Base-by-base conservation (phyloP, 2,797 vertebrate species). In the Sebastes iracundus region DNA sequence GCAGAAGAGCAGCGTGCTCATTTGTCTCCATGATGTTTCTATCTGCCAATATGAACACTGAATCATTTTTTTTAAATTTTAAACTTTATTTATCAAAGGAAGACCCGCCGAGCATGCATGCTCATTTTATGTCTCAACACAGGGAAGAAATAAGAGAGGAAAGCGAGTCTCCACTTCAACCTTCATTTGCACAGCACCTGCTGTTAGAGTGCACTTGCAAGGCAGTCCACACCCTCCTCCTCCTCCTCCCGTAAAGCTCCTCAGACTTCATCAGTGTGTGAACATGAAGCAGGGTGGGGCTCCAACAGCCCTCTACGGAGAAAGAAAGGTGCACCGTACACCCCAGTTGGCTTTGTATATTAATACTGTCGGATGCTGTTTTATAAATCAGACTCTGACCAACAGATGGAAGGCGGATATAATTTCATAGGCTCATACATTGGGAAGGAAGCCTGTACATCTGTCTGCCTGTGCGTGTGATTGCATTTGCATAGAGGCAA, bases 361-460 rank as follows among this genome's bases (percentile, higher is more conserved):
- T 83, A 85, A 81, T 58, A 27, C 28, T 28, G 38, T 84, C 67
- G 64, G 85, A 86, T 81, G 82, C 66, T 72, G 83, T 92, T 87
- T 84, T 79, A 69, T 82, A 81, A 92, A 90, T 82, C 68, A 75
- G 75, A 87, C 70, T 85, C 63, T 80, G 79, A 82, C 74, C 86
- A 93, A 70, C 91, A 92, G 90, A 94, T 91, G 90, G 90, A 86
- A 86, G 80, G 80, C 63, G 67, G 85, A 77, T 92, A 77, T 89
- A 25, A 84, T 93, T 95, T 91, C 74, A 83, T 81, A 27, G 81
- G 75, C 83, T 89, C 79, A 73, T 91, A 79, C 86, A 83, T 92
- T 84, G 87, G 65, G 81, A 87, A 78, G 73, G 67, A 90, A 81
- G 87, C 80, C 16, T 67, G 58, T 90, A 80, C 86, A 84, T 87